Conservation (phyloP, 2,888 invertebrate species). For the Cistogaster globosa region DNA sequence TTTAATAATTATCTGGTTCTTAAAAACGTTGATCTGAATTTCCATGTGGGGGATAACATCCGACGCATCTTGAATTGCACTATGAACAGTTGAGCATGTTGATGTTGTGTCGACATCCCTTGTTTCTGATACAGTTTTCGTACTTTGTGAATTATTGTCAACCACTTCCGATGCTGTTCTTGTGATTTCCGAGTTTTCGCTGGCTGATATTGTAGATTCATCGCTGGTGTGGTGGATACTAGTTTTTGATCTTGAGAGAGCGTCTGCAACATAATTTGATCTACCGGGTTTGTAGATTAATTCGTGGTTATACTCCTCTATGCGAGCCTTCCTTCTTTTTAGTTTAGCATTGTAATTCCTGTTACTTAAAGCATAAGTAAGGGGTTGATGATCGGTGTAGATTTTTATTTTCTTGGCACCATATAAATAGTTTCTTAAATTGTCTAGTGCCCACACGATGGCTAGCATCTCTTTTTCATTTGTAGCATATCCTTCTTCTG, state of each 20-base stretch:
- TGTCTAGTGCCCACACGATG: not conserved
- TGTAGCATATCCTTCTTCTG: not conserved
- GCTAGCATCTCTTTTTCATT: not conserved
- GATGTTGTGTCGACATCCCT: not conserved
- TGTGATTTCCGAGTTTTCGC: not conserved
- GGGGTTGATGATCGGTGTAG: slow-evolving; percentile 51
- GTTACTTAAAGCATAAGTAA: slow-evolving; percentile 43
- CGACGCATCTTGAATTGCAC: slow-evolving; percentile 64
- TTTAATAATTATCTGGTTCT: slow-evolving; percentile 65
- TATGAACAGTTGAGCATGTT: slow-evolving; percentile 51
- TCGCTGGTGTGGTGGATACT: slow-evolving; percentile 6
- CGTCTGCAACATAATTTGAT: slow-evolving; percentile 46
- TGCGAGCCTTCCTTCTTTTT: slow-evolving; percentile 46
- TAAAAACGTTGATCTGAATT: slow-evolving; percentile 53
- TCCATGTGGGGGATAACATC: slow-evolving; percentile 69
- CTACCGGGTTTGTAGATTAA: slow-evolving; percentile 42
- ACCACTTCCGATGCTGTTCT: too few relatives aligned
- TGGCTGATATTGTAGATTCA: slow-evolving; percentile 18
- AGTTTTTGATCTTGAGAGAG: slow-evolving; percentile 30
- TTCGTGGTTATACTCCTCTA: slow-evolving; percentile 54
- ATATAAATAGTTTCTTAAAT: not conserved
- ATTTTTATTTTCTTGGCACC: slow-evolving; percentile 24
- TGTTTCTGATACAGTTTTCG: slow-evolving; percentile 8
- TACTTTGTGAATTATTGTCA: not conserved
- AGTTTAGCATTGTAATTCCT: slow-evolving; percentile 45